Evolutionary conservation across 2,113 vertebrate species (phyloP), one percentile per base, ranked within the genome.

Genomic region (Neotoma lepida): DNA sequence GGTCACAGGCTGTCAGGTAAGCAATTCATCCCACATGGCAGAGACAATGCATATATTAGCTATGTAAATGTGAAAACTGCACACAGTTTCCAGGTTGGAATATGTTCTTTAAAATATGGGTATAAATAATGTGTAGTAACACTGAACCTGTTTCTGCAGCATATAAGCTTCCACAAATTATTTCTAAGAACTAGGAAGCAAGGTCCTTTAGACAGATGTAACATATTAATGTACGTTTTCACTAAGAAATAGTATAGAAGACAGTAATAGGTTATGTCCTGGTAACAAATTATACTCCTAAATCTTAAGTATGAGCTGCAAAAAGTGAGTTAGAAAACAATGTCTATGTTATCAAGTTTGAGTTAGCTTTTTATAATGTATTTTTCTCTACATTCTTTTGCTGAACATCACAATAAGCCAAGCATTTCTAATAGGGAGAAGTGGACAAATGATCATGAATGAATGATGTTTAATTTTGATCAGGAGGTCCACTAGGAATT

Each of bases 1-100:
- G 93, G 94, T 97, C 94, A 96, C 93, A 94, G 96, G 54, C 90
- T 97, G 96, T 95, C 88, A 96, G 95, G 95, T 94, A 94, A 91
- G 90, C 89, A 73, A 95, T 88, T 96, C 94, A 95, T 54, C 73
- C 77, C 78, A n/a, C 71, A 63, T 80, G 76, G 88, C 80, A 94
- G 91, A 20, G 2, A 91, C 56, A 90, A 77, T 46, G 96, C 90
- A 97, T 96, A 96, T 49, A 96, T 97, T 95, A 96, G 90, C n/a
- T 89, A 94, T 93, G 96, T 68, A 85, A 54, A 14, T 97, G 88
- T 33, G 14, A 87, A 91, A 86, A 86, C 90, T 88, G 95, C n/a
- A 77, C 61, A 94, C 20, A 90, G 81, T 73, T 94, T 96, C 17
- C 82, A 96, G 61, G 93, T 96, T 89, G 95, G 94, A 96, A 95